Evolutionary conservation across 1,140 invertebrate species (phyloP).

Genomic region (Neoseiulus cucumeris): DNA sequence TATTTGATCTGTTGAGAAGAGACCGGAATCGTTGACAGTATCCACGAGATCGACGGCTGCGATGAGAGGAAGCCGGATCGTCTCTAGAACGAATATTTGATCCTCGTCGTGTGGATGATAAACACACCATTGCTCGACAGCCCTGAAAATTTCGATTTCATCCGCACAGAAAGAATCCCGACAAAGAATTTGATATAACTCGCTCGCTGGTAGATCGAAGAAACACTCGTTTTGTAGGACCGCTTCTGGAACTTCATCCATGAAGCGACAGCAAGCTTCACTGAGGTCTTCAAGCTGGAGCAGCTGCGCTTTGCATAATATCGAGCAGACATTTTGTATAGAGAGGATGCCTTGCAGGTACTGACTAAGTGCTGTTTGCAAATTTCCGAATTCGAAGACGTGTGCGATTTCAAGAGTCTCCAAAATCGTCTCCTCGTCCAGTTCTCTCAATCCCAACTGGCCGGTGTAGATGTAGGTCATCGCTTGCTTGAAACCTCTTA

Average conservation of each 20-base stretch:
- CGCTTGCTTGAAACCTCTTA: constrained; percentile 67
- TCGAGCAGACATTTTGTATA: constrained; percentile 69
- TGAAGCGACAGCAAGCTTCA: constrained; percentile 44
- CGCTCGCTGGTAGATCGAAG: constrained; percentile 47
- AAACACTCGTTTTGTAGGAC: constrained; percentile 67
- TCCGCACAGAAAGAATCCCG: constrained; percentile 85
- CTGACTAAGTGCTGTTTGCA: constrained; percentile 75
- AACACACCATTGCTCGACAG: constrained; percentile 63
- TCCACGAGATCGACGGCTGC: constrained; percentile 62
- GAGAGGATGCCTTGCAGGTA: constrained; percentile 69
- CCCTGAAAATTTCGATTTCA: constrained; percentile 83
- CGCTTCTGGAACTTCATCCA: constrained; percentile 66
- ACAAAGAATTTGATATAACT: constrained; percentile 47
- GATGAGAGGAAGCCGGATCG: constrained; percentile 68
- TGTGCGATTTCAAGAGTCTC: constrained; percentile 73
- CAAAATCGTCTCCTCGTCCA: constrained; percentile 51
- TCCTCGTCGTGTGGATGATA: constrained; percentile 36
- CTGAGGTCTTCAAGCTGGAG: constrained; percentile 38
- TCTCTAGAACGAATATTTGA: constrained; percentile 21
- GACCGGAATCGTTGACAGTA: constrained; percentile 56
- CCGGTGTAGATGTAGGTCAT: constrained; percentile 89
- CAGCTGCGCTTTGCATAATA: constrained; percentile 57
- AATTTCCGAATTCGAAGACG: constrained; percentile 78
- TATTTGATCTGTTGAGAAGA: constrained; percentile 68
- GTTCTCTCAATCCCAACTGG: constrained; percentile 51